phyloP scores from a whole-genome alignment of 2,113 vertebrate genomes.

The Myxocyprinus asiaticus region DNA sequence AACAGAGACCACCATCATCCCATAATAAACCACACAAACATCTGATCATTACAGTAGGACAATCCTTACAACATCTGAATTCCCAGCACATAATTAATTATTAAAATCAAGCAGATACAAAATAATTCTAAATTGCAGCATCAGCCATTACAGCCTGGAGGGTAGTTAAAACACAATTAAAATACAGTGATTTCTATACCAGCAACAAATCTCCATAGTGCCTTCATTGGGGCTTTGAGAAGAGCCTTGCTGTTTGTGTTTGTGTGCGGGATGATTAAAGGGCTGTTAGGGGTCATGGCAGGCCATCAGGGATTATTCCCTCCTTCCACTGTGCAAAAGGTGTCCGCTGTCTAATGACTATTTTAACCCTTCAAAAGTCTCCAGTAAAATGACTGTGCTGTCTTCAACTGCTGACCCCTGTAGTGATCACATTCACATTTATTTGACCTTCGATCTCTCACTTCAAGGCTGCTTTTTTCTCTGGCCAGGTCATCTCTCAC shows the following conservation, averaged over 20 bases:
- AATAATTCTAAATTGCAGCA: too few relatives aligned
- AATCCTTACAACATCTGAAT: background rate
- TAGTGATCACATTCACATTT: slow-evolving; percentile 14
- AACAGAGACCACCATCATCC: background rate
- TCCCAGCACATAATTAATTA: too few relatives aligned
- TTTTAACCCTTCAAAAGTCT: slow-evolving; percentile 12
- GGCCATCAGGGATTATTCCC: slow-evolving; percentile 10
- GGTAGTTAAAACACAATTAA: too few relatives aligned
- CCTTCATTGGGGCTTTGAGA: background rate
- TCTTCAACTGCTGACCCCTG: slow-evolving; percentile 26
- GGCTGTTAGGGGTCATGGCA: background rate
- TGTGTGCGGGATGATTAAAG: slow-evolving; percentile 1
- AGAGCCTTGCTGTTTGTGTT: background rate
- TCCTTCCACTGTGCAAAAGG: slow-evolving; percentile 26
- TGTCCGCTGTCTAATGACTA: slow-evolving; percentile 14
- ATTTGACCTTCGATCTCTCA: slow-evolving; percentile 42
- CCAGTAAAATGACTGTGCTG: slow-evolving; percentile 18
- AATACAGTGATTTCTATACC: too few relatives aligned
- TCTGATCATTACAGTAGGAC: background rate
- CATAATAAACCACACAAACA: background rate
- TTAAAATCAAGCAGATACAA: too few relatives aligned
- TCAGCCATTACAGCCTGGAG: too few relatives aligned
- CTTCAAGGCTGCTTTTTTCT: slow-evolving; percentile 20
- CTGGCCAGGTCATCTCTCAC: slow-evolving; percentile 29
- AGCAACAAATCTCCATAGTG: background rate